Percentiles rank a stretch among this genome's conserved stretches.
Evolutionary conservation across 2,113 vertebrate genomes (phyloP).

Genomic region (Sus scrofa): DNA sequence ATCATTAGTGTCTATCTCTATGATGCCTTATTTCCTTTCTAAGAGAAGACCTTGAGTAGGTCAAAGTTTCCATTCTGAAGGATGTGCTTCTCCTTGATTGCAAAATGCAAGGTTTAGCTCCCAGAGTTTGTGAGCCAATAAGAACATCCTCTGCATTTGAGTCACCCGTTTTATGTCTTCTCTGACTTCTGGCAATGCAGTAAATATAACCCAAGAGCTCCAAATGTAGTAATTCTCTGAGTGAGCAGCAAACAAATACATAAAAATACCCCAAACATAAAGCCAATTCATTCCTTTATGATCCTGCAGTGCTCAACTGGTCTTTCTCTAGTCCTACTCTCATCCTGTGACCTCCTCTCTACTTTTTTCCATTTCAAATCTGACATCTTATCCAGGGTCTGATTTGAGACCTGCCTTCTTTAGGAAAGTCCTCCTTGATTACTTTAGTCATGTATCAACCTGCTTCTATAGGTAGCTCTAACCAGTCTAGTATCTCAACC

Average conservation of each 20-base stretch:
- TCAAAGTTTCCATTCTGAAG: conserved; percentile 51
- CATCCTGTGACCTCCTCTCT: conserved; percentile 19
- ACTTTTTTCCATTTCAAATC: background rate
- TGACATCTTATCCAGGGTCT: background rate
- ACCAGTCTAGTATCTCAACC: background rate
- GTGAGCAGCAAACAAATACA: conserved; percentile 67
- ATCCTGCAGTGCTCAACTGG: background rate
- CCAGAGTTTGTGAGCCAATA: conserved; percentile 26
- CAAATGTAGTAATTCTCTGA: conserved; percentile 63
- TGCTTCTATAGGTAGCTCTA: background rate
- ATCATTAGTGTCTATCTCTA: background rate
- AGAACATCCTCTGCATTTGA: conserved; percentile 2
- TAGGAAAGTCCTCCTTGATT: background rate
- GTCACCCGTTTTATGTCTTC: conserved; percentile 40
- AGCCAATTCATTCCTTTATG: background rate
- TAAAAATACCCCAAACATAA: conserved; percentile 68
- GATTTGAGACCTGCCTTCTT: background rate
- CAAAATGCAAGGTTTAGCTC: conserved; percentile 39
- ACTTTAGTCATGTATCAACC: background rate
- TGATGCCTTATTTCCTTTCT: background rate
- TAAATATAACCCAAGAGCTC: conserved; percentile 56
- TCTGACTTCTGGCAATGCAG: conserved; percentile 41
- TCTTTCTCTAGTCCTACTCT: background rate
- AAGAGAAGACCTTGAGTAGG: conserved; percentile 63
- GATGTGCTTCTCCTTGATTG: background rate